Evolutionary conservation across 2,113 vertebrate species (phyloP).

Genomic region (Silurus asotus): DNA sequence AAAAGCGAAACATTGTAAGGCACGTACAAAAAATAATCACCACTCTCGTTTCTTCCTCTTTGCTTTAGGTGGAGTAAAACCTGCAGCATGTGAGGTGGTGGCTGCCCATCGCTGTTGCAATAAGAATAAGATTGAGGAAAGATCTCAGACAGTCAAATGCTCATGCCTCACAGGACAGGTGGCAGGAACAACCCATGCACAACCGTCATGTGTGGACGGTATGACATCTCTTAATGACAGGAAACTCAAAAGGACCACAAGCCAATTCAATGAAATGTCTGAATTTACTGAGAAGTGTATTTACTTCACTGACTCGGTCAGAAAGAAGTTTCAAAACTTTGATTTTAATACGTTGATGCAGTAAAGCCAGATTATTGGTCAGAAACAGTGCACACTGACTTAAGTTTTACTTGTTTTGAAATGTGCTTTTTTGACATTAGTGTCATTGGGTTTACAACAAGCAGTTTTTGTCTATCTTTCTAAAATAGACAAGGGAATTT

Average conservation of each 20-base stretch:
- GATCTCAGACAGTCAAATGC: constrained; percentile 93
- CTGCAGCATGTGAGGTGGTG: constrained; percentile 90
- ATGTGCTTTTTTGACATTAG: neutral
- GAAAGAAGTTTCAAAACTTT: neutral
- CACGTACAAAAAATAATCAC: neutral
- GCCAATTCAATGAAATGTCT: neutral
- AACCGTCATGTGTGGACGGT: constrained; percentile 96
- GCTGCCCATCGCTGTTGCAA: constrained; percentile 94
- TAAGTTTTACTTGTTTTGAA: neutral
- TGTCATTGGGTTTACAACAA: neutral
- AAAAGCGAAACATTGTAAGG: neutral
- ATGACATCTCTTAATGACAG: constrained; percentile 50
- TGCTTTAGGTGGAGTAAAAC: constrained; percentile 48
- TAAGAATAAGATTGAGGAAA: constrained; percentile 92
- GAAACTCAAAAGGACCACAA: neutral
- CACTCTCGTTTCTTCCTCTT: constrained; percentile 12
- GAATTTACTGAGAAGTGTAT: neutral
- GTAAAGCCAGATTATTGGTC: neutral
- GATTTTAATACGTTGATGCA: neutral
- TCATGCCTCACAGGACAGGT: constrained; percentile 94
- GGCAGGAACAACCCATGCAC: constrained; percentile 86
- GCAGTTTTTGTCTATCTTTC: neutral
- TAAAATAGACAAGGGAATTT: neutral
- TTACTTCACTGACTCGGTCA: neutral
- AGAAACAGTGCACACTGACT: too few species aligned